phyloP scores from a whole-genome alignment of 2,797 vertebrate genomes.

The Mastacembelus armatus region DNA sequence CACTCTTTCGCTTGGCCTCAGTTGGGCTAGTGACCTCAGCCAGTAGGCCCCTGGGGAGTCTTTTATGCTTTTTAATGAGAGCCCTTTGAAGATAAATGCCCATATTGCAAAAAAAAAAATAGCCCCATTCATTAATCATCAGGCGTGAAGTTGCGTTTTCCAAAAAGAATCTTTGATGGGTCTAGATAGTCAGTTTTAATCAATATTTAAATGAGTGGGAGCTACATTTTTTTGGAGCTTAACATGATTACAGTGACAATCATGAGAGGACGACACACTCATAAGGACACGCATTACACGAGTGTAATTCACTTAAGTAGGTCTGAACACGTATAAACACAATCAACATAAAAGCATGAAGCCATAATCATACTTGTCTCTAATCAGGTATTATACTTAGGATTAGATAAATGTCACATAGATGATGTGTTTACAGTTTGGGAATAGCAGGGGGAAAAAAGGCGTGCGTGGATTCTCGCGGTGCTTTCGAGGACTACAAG shows the following conservation, averaged over 20 bases:
- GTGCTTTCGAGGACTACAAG: constrained; percentile 13
- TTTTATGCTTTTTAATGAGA: constrained; percentile 69
- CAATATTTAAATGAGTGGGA: constrained; percentile 51
- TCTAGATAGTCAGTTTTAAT: constrained; percentile 64
- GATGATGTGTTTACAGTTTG: constrained; percentile 55
- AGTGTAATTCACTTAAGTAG: constrained; percentile 69
- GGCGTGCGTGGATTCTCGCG: background rate
- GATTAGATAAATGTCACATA: constrained; percentile 63
- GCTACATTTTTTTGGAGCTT: constrained; percentile 45
- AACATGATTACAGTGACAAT: constrained; percentile 57
- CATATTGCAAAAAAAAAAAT: constrained; percentile 67
- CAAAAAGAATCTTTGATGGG: constrained; percentile 65
- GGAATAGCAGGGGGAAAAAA: constrained; percentile 30
- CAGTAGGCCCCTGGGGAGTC: constrained; percentile 54
- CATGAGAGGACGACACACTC: constrained; percentile 15
- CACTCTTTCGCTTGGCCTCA: constrained; percentile 30
- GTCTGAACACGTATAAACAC: constrained; percentile 68
- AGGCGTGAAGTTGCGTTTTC: constrained; percentile 51
- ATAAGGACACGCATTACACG: constrained; percentile 65
- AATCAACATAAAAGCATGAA: constrained; percentile 82
- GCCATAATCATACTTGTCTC: constrained; percentile 65
- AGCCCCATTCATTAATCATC: constrained; percentile 72
- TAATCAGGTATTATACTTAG: constrained; percentile 72
- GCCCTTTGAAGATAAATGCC: constrained; percentile 70
- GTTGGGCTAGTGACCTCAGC: constrained; percentile 55